Evolutionary conservation across 2,888 invertebrate genomes (phyloP), one percentile per base, ranked within the genome.

Genomic region (Melinaea menophilus): DNA sequence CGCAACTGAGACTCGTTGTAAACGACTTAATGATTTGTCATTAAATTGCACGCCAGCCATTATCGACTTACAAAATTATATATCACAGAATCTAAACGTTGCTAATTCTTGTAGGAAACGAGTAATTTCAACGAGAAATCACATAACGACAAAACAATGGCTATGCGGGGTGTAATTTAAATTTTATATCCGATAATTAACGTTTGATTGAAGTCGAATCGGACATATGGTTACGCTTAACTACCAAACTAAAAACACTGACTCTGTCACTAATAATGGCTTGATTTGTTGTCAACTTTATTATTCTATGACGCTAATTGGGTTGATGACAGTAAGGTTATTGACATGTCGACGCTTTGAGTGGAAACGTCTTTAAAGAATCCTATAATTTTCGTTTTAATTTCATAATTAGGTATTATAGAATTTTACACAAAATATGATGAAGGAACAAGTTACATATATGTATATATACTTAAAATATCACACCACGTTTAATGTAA

Each of bases 171-270:
- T 63, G 63, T 61, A 71, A 71, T 74, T 74, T 71, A 9, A 37
- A 31, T 48, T 70, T 70, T 73, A 73, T 73, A 71, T 61, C 48
- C 64, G 66, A 70, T 64, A 69, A 72, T 73, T 71, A 70, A n/a
- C 58, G 13, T 62, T 67, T 72, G 70, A 74, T 73, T 72, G 67
- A 68, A 66, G 63, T 59, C 58, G 62, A 72, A 72, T 72, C 69
- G 70, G 61, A 63, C 67, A 68, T 66, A 68, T 69, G 67, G 55
- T 33, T 60, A 60, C 56, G 61, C 59, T 59, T 60, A 46, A 61
- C 61, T 56, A 63, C 22, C 2, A 22, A 51, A 7, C 5, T 31
- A 51, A 51, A 51, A 51, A 31, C 31, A 51, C 31, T 51, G 5
- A 3, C 22, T 22, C 48, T 2, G 41, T 41, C 11, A 41, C 48